Base-by-base conservation (phyloP, 2,113 vertebrate species). In the Meleagris gallopavo region DNA sequence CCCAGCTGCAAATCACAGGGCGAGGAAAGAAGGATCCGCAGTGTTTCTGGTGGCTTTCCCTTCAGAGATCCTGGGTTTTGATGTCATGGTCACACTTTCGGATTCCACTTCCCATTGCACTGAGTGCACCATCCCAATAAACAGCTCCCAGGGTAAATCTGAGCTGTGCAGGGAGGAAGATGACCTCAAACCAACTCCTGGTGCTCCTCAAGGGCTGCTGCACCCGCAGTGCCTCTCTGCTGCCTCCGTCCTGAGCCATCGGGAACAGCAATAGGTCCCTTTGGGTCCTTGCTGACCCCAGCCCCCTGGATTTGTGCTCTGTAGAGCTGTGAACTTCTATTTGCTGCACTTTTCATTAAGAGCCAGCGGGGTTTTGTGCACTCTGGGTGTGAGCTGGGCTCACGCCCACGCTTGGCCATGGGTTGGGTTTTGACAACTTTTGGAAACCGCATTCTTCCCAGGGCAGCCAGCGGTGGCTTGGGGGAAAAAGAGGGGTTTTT, bases 1-100 rank as follows among this genome's bases (percentile, higher is more conserved):
- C 2, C 1, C 14, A 0, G 0, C 8, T 46, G 41, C 20, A 32
- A 58, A 43, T 8, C 22, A 0, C 3, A 24, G 58, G 38, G 3
- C 16, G 45, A 75, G 52, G 57, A 34, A 7, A 10, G 78, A 67
- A 0, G 3, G 41, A 34, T 16, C 46, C 22, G 8, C 16, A 38
- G 62, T 46, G 36, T 0, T 32, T 48, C 52, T 16, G 36, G 41
- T 43, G 72, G 41, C 13, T 57, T 54, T 34, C 61, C 38, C 20
- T 75, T 75, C 8, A 5, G 3, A 46, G 52, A 54, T 58, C 55
- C 41, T 18, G 41, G 46, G 67, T 17, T 78, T 85, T 46, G 50
- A 24, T 46, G 24, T 19, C 58, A 36, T 9, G 12, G n/a, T 34
- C 58, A 34, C 14, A 36, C 58, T 60, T 60, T 9, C 9, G 13